A percentile compares a stretch with the other conserved stretches of the same genome.
These are phyloP conservation scores for Caenorhabditis sp. DNA, from an alignment of 2,888 invertebrate species.

Conservation along the genomic window DNA sequence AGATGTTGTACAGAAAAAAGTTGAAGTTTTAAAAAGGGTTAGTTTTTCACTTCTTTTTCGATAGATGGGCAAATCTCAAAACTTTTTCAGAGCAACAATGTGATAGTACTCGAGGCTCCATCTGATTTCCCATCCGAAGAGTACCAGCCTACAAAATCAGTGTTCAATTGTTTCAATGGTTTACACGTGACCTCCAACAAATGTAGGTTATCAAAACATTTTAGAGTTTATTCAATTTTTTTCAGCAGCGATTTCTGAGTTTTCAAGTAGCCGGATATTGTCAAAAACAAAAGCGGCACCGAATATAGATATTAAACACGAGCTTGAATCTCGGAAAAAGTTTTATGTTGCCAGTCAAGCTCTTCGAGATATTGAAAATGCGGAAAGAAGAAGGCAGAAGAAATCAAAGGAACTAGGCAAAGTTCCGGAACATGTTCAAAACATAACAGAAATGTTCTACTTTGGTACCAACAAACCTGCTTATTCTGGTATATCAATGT, in stretches of 20 bases:
- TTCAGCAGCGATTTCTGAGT: background rate
- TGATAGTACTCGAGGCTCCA: slow-evolving; percentile 7
- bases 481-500: slow-evolving; percentile 13
- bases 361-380: slow-evolving; percentile 19
- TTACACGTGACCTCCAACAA: background rate
- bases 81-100: slow-evolving; percentile 18
- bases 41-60: background rate
- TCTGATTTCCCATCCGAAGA: background rate
- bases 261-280: background rate
- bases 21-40: slow-evolving; percentile 21
- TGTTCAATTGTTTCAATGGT: background rate
- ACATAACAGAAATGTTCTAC: slow-evolving; percentile 27
- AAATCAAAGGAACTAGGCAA: background rate
- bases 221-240: background rate
- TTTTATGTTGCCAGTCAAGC: slow-evolving; percentile 38
- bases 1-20: slow-evolving; percentile 19
- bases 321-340: slow-evolving; percentile 40
- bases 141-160: background rate
- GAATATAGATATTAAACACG: slow-evolving; percentile 32
- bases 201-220: background rate
- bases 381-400: slow-evolving; percentile 13
- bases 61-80: too few relatives aligned
- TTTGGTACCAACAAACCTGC: slow-evolving; percentile 21
- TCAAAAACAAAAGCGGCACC: background rate
- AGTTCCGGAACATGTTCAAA: background rate